Conservation (phyloP, 2,113 vertebrate genomes). For the Otus sunia region DNA sequence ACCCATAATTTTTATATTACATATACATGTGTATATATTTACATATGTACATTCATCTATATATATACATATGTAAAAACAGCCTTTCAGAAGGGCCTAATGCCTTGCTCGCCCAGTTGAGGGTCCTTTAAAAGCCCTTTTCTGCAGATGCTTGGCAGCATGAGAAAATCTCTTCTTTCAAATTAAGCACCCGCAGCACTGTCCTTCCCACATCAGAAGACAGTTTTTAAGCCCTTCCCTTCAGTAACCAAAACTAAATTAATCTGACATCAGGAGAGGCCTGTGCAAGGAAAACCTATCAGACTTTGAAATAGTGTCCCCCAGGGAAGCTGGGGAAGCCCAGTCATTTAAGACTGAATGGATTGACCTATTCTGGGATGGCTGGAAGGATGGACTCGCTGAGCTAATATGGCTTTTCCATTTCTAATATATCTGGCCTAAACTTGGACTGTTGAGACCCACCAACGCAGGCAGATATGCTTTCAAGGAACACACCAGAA, state of each 20-base stretch:
- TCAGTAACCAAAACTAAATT: not conserved
- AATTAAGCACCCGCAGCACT: not conserved
- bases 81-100: not conserved
- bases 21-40: not conserved
- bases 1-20: not conserved
- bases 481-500: constrained; percentile 48
- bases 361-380: not conserved
- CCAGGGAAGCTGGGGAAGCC: not conserved
- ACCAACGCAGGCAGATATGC: not conserved
- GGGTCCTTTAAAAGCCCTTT: not conserved
- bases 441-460: not conserved
- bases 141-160: not conserved
- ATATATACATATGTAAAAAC: not conserved
- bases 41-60: not conserved
- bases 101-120: accelerated
- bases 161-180: not conserved
- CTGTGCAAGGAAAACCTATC: not conserved
- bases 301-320: not conserved
- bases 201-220: not conserved
- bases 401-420: constrained; percentile 36
- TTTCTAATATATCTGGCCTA: constrained; percentile 21
- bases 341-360: not conserved
- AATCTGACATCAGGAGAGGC: not conserved
- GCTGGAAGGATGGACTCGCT: not conserved
- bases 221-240: not conserved